phyloP scores from a whole-genome alignment of 2,113 vertebrate genomes.

The Cromileptes altivelis region DNA sequence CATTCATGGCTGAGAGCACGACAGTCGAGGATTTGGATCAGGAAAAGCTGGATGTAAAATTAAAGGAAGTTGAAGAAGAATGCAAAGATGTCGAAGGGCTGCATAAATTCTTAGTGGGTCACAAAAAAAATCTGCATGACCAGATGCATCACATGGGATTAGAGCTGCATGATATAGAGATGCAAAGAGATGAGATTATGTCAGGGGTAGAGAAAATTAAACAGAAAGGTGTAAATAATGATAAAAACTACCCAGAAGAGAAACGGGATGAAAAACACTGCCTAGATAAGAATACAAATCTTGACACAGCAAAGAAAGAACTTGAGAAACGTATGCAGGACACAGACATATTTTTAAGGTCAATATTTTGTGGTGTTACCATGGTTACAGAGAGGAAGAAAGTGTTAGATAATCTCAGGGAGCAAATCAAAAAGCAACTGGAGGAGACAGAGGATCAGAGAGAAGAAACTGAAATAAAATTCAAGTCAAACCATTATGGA shows the following conservation, averaged over 20 bases:
- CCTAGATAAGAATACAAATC: background rate
- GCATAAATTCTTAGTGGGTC: background rate
- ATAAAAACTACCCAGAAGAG: background rate
- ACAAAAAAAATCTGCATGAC: background rate
- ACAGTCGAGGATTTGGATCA: background rate
- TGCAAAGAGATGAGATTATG: no score
- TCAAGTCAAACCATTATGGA: background rate
- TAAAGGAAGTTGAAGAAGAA: background rate
- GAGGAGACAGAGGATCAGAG: background rate
- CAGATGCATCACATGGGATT: rapidly evolving
- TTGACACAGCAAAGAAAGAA: background rate
- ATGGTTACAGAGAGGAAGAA: background rate
- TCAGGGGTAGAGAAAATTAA: no score
- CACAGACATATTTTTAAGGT: no score
- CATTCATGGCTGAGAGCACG: no score
- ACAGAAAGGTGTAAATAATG: background rate
- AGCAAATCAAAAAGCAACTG: background rate
- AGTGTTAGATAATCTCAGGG: background rate
- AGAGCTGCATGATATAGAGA: background rate
- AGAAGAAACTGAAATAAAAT: no score
- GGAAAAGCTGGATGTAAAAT: background rate
- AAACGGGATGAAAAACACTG: background rate
- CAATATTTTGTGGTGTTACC: rapidly evolving
- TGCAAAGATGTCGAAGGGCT: background rate
- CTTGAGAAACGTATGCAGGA: background rate